Evolutionary conservation across 2,888 invertebrate species (phyloP), one percentile per base, ranked within the genome.

Genomic region (Heliconius hortense): DNA sequence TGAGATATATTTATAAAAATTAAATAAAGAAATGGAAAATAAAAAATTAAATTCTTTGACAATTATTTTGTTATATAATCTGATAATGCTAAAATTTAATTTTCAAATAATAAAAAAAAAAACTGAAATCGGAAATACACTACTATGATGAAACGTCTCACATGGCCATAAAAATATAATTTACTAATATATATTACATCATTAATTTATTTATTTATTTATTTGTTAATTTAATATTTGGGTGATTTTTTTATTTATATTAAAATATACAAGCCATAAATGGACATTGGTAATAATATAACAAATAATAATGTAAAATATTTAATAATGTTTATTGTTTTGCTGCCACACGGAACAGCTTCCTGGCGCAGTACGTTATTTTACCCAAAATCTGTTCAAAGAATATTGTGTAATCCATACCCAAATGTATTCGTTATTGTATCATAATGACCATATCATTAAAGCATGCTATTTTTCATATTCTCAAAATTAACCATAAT

Each of bases 311-410:
- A 67, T 39, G 39, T 69, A 39, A 53, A 72, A 75, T 28, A 63
- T 64, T 69, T 24, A 73, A 62, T 72, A n/a, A 68, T 77, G 66
- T 76, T 79, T 77, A 74, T 56, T 72, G 72, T 78, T 75, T 74
- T 77, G 79, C 78, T 77, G 78, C 78, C 60, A 67, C 67, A 53
- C 31, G 79, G 79, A 79, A 78, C 78, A 79, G 79, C 79, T 73
- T 64, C 75, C 79, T 72, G 79, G 75, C 75, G 66, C 76, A 79
- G 79, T 79, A 79, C 75, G 79, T 79, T 73, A 74, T 72, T 75
- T 76, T 73, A 70, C 39, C 53, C 60, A 70, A 76, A 73, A 71
- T 62, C 71, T 43, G 60, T 71, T 62, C 24, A 76, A 73, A 70
- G 43, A 64, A 56, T 66, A 75, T 72, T 76, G 59, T 72, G 70